A percentile compares a stretch with the other conserved stretches of the same genome.
Conservation (phyloP, 2,113 vertebrate genomes). For the Nipponia nippon region DNA sequence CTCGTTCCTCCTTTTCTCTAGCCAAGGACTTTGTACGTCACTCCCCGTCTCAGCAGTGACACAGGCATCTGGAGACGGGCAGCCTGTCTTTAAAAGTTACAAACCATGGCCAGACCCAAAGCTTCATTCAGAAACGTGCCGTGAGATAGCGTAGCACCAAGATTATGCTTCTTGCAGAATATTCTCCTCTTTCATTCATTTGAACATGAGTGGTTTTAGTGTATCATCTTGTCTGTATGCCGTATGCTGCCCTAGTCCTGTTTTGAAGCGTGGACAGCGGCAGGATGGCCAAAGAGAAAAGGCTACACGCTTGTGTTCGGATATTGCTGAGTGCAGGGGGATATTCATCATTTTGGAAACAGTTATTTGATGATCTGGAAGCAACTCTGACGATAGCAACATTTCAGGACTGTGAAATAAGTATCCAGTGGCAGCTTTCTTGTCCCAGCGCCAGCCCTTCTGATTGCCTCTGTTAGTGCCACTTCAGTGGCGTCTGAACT, state of each 20-base stretch:
- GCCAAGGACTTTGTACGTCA: not conserved
- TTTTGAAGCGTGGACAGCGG: not conserved
- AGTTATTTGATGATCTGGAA: not conserved
- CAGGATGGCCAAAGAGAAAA: not conserved
- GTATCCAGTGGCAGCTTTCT: not conserved
- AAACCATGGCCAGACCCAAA: not conserved
- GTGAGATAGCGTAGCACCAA: not conserved
- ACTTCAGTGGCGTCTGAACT: not conserved
- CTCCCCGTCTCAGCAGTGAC: not conserved
- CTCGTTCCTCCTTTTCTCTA: not conserved
- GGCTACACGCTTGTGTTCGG: not conserved
- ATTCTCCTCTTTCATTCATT: not conserved
- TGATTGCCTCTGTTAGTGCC: not conserved
- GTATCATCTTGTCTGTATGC: not conserved
- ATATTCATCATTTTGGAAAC: not conserved
- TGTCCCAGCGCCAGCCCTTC: not conserved
- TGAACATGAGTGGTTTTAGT: fast-evolving
- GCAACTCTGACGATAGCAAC: not conserved
- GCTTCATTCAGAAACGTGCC: not conserved
- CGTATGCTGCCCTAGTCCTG: not conserved
- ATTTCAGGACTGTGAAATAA: not conserved
- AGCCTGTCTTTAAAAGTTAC: not conserved
- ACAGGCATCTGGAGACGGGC: not conserved
- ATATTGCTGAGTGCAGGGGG: not conserved
- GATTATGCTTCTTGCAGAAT: not conserved